These are phyloP conservation scores for Trypoxylon attenuatum DNA, from an alignment of 2,888 invertebrate genomes.

Conservation along the genomic window DNA sequence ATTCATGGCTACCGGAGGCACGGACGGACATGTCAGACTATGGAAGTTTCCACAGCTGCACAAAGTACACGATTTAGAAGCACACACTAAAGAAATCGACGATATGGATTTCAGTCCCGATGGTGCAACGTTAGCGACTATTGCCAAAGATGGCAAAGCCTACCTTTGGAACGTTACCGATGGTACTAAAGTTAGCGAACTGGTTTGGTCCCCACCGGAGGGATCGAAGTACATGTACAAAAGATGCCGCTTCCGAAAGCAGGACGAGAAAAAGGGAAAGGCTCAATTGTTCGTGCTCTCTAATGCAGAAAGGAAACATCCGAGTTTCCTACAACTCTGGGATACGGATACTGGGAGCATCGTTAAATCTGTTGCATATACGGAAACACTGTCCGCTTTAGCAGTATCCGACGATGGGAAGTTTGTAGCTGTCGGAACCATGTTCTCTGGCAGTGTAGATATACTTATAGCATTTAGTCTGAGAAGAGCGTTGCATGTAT, in stretches of 20 bases:
- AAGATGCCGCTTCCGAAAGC: conserved; percentile 81
- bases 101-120: conserved; percentile 93
- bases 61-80: conserved; percentile 82
- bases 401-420: conserved; percentile 94
- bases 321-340: conserved; percentile 89
- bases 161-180: conserved; percentile 85
- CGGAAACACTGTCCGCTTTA: conserved; percentile 88
- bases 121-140: conserved; percentile 85
- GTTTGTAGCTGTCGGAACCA: conserved; percentile 94
- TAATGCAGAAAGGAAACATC: conserved; percentile 86
- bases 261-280: conserved; percentile 79
- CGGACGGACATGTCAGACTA: conserved; percentile 89
- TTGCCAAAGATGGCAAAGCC: conserved; percentile 91
- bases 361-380: conserved; percentile 78
- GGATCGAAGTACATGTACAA: conserved; percentile 89
- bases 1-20: conserved; percentile 92
- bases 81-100: conserved; percentile 94
- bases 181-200: conserved; percentile 81
- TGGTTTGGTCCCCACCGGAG: conserved; percentile 86
- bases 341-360: conserved; percentile 79
- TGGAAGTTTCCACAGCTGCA: conserved; percentile 92
- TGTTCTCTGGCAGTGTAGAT: conserved; percentile 93
- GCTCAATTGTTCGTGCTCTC: conserved; percentile 85
- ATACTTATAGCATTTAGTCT: conserved; percentile 94
- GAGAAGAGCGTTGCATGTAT: conserved; percentile 89